Conservation (phyloP, 2,113 vertebrate genomes). For the Phycodurus eques region DNA sequence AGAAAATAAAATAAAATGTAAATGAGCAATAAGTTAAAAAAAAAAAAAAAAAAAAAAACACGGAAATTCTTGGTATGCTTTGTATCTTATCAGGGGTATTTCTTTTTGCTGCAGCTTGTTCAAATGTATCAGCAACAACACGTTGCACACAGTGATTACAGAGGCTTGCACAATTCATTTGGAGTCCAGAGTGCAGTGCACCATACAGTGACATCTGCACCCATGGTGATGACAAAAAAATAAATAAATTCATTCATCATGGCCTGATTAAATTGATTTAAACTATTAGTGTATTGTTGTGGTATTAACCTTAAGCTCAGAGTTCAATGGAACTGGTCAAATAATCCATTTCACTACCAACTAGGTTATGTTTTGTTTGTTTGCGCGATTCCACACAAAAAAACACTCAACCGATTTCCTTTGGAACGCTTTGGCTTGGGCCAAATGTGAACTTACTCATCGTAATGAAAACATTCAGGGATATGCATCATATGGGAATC, state of each 20-base stretch:
- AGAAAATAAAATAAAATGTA: background rate
- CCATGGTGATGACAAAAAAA: background rate
- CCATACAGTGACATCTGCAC: background rate
- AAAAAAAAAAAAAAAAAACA: background rate
- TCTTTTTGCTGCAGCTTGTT: background rate
- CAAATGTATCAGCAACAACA: conserved; percentile 16
- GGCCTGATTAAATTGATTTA: background rate
- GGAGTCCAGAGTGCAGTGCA: conserved; percentile 40
- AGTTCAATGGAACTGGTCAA: background rate
- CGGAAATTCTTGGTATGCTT: background rate
- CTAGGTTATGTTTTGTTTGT: background rate
- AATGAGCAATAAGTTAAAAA: background rate
- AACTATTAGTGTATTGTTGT: background rate
- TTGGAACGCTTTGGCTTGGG: background rate
- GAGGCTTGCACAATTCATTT: conserved; percentile 2
- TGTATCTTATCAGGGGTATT: conserved; percentile 17
- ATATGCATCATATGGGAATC: background rate
- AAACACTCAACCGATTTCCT: background rate
- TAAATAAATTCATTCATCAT: too few relatives aligned
- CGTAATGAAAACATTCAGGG: background rate
- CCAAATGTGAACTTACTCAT: background rate
- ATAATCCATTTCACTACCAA: background rate
- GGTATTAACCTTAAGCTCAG: background rate
- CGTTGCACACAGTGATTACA: background rate
- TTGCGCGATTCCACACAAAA: background rate